Conservation (phyloP, 2,888 invertebrate species). For the Antitype chi region DNA sequence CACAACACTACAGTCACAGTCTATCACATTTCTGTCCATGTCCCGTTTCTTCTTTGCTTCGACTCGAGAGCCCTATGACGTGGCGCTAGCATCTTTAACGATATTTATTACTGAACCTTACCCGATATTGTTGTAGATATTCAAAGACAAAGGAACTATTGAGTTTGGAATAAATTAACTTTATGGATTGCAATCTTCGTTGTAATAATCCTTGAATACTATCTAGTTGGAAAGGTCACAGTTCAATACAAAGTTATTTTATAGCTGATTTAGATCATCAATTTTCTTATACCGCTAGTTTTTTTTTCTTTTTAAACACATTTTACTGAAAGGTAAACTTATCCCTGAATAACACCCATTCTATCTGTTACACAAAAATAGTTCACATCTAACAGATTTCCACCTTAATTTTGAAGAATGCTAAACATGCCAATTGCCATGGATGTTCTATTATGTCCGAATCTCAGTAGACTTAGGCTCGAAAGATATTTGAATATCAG, state of each 20-base stretch:
- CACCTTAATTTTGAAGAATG: conserved; percentile 21
- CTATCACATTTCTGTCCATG: conserved; percentile 71
- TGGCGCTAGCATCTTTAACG: conserved; percentile 37
- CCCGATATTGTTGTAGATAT: conserved; percentile 39
- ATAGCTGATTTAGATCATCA: conserved; percentile 4
- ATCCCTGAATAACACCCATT: conserved; percentile 11
- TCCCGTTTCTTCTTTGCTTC: conserved; percentile 64
- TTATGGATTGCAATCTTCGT: conserved; percentile 42
- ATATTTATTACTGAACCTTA: conserved; percentile 37
- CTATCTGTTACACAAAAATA: conserved; percentile 5
- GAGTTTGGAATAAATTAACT: conserved; percentile 35
- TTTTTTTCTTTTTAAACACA: neutral
- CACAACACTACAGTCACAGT: conserved; percentile 75
- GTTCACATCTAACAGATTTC: conserved; percentile 3
- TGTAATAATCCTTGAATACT: conserved; percentile 43
- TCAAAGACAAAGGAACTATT: conserved; percentile 48
- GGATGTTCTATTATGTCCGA: conserved; percentile 14
- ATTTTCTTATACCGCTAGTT: conserved; percentile 1
- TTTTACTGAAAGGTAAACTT: neutral
- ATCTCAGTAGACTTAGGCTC: conserved; percentile 1
- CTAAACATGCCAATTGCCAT: conserved; percentile 13
- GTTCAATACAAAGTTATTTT: conserved; percentile 31
- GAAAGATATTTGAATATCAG: conserved; percentile 18
- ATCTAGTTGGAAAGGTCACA: conserved; percentile 45
- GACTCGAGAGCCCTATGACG: conserved; percentile 46